Base-by-base conservation (phyloP, 2,797 vertebrate genomes). In the Siniperca undulata region DNA sequence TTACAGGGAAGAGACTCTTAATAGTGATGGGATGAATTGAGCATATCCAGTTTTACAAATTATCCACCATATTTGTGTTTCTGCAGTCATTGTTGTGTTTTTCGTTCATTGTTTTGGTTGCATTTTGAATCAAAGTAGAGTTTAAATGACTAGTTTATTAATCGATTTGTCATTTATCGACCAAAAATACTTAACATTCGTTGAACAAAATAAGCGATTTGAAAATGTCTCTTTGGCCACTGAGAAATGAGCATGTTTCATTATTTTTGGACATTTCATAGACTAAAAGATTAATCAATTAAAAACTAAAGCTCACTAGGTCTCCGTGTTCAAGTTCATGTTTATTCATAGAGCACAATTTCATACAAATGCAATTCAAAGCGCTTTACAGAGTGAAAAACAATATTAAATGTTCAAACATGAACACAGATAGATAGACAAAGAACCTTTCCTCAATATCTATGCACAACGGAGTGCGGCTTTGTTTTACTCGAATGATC, bases 1-100 rank as follows among this genome's bases (percentile, higher is more conserved):
- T 75, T 70, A 70, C 79, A 75, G 74, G 61, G 55, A 81, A 69
- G 5, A 80, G 11, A 65, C 46, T 55, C 58, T 59, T 46, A 42
- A 78, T 14, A 58, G 55, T 30, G 44, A 58, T 46, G 3, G 59
- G n/a, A 74, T 70, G 53, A 61, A 53, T 38, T 59, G 30, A 82
- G 61, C 24, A 22, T 13, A 27, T 75, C 30, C 14, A 44, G 24
- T 59, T 42, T 58, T 22, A 56, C 27, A 38, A 34, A 50, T 24
- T 2, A 14, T 34, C 5, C 22, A 5, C 0, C 11, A 52, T 22
- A 24, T 70, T 53, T 40, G 6, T 34, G 24, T 58, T 34, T 34
- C 38, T 42, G 24, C 34, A 34, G 30, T 16, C 17, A 19, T 17
- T 24, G 10, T 38, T 30, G 1, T 14, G 9, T 59, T 44, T 9